Percentiles rank a stretch among this genome's conserved stretches.
These are phyloP conservation scores for Hartigia nigra DNA, from an alignment of 2,888 invertebrate genomes.

Conservation along the genomic window DNA sequence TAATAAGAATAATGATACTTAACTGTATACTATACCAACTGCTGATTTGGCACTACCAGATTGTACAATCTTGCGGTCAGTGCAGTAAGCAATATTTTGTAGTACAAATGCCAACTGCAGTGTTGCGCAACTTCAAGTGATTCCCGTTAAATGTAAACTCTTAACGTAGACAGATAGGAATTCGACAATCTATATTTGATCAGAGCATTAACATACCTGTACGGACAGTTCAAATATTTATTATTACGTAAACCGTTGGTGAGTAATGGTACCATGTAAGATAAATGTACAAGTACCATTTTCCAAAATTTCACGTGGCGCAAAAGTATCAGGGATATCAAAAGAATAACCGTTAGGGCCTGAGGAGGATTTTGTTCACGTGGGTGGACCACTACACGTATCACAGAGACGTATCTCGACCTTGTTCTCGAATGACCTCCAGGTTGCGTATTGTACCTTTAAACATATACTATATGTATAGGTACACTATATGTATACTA, in stretches of 20 bases:
- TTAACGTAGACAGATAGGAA: background rate
- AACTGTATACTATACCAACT: background rate
- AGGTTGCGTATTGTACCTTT: constrained; percentile 6
- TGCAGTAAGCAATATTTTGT: background rate
- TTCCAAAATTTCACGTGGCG: background rate
- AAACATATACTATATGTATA: constrained; percentile 14
- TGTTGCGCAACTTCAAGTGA: background rate
- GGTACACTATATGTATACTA: constrained; percentile 4
- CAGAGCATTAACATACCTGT: background rate
- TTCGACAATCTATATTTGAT: background rate
- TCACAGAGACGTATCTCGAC: constrained; percentile 31
- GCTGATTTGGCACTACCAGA: background rate
- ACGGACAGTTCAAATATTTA: background rate
- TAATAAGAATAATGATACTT: background rate
- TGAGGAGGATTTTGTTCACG: background rate
- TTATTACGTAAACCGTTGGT: background rate
- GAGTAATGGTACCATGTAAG: background rate
- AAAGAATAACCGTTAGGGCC: background rate
- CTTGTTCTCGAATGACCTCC: constrained; percentile 56
- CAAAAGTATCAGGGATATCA: background rate
- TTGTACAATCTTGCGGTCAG: background rate
- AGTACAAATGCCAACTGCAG: background rate
- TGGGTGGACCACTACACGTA: background rate
- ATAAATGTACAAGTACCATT: background rate
- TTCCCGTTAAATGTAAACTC: background rate